Percentiles rank a stretch among this genome's conserved stretches.
Evolutionary conservation across 2,797 vertebrate genomes (phyloP).

Genomic region (Hephaestus fuliginosus): DNA sequence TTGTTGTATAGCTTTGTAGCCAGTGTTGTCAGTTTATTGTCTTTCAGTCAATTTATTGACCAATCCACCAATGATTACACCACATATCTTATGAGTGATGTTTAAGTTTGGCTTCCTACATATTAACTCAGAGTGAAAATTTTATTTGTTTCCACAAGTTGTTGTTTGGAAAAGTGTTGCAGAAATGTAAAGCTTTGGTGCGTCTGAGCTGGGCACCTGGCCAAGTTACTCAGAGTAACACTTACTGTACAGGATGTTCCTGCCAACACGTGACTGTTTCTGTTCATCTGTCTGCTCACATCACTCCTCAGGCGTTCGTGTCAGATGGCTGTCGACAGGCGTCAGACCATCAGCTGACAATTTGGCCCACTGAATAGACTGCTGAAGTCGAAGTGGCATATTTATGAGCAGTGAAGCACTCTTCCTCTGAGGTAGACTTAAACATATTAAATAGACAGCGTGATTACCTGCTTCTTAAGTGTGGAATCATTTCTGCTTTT

Average conservation of each 20-base stretch:
- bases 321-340: slow-evolving; percentile 4
- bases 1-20: no score
- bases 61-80: neutral
- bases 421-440: neutral
- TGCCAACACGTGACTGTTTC: neutral
- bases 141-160: neutral
- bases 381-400: slow-evolving; percentile 4
- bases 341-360: slow-evolving; percentile 12
- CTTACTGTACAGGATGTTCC: neutral
- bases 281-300: slow-evolving; percentile 11
- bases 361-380: neutral
- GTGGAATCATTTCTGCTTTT: slow-evolving; percentile 14
- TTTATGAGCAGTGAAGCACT: slow-evolving; percentile 1
- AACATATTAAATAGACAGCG: neutral
- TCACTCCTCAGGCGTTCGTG: neutral
- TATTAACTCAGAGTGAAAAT: neutral
- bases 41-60: no score
- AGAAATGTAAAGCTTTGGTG: neutral
- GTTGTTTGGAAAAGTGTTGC: neutral
- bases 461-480: slow-evolving; percentile 9
- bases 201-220: neutral
- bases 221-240: neutral
- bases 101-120: neutral
- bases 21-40: no score
- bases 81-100: neutral